Evolutionary conservation across 2,113 vertebrate species (phyloP).

Genomic region (Rynchops niger): DNA sequence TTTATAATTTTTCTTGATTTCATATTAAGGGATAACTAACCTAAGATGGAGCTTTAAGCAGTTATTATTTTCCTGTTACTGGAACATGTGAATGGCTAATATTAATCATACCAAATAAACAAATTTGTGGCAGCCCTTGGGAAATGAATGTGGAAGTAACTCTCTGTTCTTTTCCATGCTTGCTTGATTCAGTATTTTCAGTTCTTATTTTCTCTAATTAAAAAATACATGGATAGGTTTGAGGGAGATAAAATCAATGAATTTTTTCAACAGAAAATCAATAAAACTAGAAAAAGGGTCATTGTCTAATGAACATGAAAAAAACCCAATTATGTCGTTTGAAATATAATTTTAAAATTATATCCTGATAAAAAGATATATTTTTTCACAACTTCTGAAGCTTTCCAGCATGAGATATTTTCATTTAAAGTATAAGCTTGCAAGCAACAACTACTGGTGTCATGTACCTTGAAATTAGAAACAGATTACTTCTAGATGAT

Average conservation of each 20-base stretch:
- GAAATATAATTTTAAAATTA: not conserved
- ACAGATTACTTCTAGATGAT: not conserved
- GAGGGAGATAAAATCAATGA: not conserved
- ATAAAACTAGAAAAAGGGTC: not conserved
- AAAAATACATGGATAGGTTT: not conserved
- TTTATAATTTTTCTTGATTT: not conserved
- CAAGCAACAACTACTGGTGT: not conserved
- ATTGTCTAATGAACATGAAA: not conserved
- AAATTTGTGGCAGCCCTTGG: not conserved
- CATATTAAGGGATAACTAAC: not conserved
- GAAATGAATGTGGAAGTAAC: not conserved
- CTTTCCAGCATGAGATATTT: not conserved
- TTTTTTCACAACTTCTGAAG: not conserved
- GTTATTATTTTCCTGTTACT: not conserved
- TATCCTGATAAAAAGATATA: not conserved
- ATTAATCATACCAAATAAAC: not conserved
- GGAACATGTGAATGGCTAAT: not conserved
- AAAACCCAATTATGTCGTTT: fast-evolving
- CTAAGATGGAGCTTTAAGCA: not conserved
- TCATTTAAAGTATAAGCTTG: not conserved
- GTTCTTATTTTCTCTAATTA: not conserved
- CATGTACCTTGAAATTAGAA: not conserved
- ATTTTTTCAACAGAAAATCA: not conserved
- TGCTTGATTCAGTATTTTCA: not conserved
- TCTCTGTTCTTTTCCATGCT: not conserved